Base-by-base conservation (phyloP, 2,888 invertebrate genomes). In the Netelia virgata region DNA sequence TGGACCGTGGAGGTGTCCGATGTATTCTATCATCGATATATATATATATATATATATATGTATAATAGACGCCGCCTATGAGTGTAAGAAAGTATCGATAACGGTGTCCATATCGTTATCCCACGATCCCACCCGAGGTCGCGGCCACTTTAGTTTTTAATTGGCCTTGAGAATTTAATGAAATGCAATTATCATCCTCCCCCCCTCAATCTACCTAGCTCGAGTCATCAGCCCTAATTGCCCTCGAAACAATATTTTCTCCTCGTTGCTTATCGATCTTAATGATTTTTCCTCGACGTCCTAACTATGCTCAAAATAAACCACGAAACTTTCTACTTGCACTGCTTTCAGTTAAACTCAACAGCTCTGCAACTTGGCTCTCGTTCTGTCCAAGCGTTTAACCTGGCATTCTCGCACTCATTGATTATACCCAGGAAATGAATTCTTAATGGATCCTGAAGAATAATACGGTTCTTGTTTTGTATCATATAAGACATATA, bases 271-370 rank as follows among this genome's bases (percentile, higher is more conserved):
- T 59, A 69, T 69, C 77, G 10, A 50, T 41, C 1, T 36, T 61
- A 10, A 61, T 47, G 28, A 18, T 18, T 61, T 68, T 64, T 47
- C 10, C n/a, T 28, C 28, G 5, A 1, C 59, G 18, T 41, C 53
- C 36, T 73, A 28, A 43, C 47, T 11, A 10, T 43, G 57, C 41
- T 36, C 41, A 55, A 72, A 79, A 23, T 28, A 8, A 20, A n/a
- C 70, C 57, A 9, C 63, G 59, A 55, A 78, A 84, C 84, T 84
- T 84, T 84, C 84, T 84, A 84, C 74, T 70, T 70, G 81, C 81
- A 64, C 73, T 81, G 57, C 63, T 76, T 57, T 73, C 61, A 53
- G 55, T 53, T 53, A 63, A 36, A 59, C 16, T 50, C 36, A 53
- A 72, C 23, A n/a, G 20, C 41, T 23, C 10, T 43, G 63, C 70